Evolutionary conservation across 2,797 vertebrate genomes (phyloP).

Genomic region (Sebastes glaucus): DNA sequence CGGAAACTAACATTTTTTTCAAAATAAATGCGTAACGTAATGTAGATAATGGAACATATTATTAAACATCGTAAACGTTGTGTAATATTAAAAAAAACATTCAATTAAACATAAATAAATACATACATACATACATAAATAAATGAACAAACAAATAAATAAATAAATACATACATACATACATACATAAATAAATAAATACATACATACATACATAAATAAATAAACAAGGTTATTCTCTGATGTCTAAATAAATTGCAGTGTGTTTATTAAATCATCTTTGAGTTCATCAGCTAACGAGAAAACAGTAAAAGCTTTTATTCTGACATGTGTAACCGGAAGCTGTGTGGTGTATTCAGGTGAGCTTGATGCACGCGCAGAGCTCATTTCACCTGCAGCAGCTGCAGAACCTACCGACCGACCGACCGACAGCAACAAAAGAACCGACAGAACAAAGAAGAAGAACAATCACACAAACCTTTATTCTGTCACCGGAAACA

Average conservation of each 20-base stretch:
- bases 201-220: too few species aligned
- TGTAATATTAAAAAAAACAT: too few species aligned
- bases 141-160: too few species aligned
- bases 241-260: not conserved
- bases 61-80: too few species aligned
- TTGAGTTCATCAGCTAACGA: not conserved
- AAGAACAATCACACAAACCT: not conserved
- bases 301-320: conserved; percentile 4
- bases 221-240: not conserved
- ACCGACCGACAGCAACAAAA: not conserved
- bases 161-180: too few species aligned
- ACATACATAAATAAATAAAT: too few species aligned
- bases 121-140: too few species aligned
- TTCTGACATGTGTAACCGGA: conserved; percentile 14
- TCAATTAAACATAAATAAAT: too few species aligned
- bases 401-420: not conserved
- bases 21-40: not conserved
- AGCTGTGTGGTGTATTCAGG: rapidly evolving
- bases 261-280: not conserved
- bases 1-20: not conserved
- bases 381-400: conserved; percentile 31
- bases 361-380: conserved; percentile 26
- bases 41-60: too few species aligned
- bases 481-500: not conserved
- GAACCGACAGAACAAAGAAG: conserved; percentile 6